Percentiles rank a stretch among this genome's conserved stretches.
phyloP scores from a whole-genome alignment of 2,113 vertebrate genomes.

The Anoura caudifer region DNA sequence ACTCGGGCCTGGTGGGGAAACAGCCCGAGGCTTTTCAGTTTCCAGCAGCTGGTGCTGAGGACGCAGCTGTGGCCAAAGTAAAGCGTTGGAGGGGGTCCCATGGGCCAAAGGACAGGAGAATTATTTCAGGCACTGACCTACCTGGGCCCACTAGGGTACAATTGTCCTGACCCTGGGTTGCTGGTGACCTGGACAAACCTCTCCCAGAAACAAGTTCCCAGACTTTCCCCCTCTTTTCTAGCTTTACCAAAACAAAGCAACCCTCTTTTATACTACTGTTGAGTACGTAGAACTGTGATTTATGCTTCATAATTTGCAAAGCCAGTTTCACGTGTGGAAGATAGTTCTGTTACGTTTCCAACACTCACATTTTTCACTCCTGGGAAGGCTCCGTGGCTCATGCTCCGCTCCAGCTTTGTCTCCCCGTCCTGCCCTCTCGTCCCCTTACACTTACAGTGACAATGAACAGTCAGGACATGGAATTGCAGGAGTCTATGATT shows the following conservation, averaged over 20 bases:
- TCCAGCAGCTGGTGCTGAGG: background rate
- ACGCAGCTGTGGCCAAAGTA: background rate
- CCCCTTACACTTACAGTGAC: fast-evolving
- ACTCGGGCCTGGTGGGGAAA: background rate
- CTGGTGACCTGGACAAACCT: background rate
- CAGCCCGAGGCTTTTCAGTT: background rate
- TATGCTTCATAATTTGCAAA: background rate
- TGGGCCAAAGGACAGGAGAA: fast-evolving
- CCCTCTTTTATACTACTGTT: background rate
- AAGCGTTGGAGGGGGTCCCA: fast-evolving
- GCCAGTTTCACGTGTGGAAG: background rate
- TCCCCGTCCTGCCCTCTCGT: too few relatives aligned
- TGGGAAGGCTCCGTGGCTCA: background rate
- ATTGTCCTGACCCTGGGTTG: background rate
- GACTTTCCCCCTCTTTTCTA: background rate
- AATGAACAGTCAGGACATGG: background rate
- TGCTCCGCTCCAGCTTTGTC: too few relatives aligned
- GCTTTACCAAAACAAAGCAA: background rate
- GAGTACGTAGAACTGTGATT: background rate
- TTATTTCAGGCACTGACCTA: background rate
- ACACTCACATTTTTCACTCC: background rate
- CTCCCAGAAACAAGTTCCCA: background rate
- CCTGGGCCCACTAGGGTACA: background rate
- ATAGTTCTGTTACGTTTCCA: background rate
- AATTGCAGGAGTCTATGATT: background rate